A percentile compares a stretch with the other conserved stretches of the same genome.
Evolutionary conservation across 1,140 invertebrate species (phyloP).

Genomic region (Drosophila sproati): DNA sequence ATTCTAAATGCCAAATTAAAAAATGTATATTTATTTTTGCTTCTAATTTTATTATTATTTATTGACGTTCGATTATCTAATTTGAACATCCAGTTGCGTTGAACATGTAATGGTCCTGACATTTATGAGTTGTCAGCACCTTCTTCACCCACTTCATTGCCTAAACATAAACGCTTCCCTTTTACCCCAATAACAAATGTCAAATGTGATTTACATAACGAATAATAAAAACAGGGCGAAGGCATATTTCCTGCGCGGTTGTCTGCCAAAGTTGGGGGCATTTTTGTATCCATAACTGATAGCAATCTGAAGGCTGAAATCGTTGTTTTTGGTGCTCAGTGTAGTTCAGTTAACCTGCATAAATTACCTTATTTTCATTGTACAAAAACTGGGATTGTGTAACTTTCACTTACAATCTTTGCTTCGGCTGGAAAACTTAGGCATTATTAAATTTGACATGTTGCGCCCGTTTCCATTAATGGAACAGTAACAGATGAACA

Average conservation of each 20-base stretch:
- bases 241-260: neutral
- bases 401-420: slow-evolving; percentile 59
- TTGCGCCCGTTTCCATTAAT: slow-evolving; percentile 53
- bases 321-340: neutral
- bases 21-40: no score
- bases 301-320: slow-evolving; percentile 60
- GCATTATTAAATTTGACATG: slow-evolving; percentile 82
- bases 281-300: slow-evolving; percentile 52
- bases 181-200: slow-evolving; percentile 58
- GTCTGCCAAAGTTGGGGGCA: neutral
- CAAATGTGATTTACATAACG: slow-evolving; percentile 61
- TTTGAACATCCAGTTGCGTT: slow-evolving; percentile 25
- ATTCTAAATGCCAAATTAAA: no score
- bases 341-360: slow-evolving; percentile 42
- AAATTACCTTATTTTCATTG: slow-evolving; percentile 36
- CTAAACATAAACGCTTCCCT: neutral
- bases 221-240: slow-evolving; percentile 31
- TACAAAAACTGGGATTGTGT: neutral
- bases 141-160: slow-evolving; percentile 3
- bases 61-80: slow-evolving; percentile 32
- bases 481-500: slow-evolving; percentile 44
- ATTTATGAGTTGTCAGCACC: slow-evolving; percentile 58
- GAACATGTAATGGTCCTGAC: slow-evolving; percentile 54
- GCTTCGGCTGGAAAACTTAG: slow-evolving; percentile 40
- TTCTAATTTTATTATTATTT: neutral